Evolutionary conservation across 2,113 vertebrate species (phyloP).

Genomic region (Lycaon pictus): DNA sequence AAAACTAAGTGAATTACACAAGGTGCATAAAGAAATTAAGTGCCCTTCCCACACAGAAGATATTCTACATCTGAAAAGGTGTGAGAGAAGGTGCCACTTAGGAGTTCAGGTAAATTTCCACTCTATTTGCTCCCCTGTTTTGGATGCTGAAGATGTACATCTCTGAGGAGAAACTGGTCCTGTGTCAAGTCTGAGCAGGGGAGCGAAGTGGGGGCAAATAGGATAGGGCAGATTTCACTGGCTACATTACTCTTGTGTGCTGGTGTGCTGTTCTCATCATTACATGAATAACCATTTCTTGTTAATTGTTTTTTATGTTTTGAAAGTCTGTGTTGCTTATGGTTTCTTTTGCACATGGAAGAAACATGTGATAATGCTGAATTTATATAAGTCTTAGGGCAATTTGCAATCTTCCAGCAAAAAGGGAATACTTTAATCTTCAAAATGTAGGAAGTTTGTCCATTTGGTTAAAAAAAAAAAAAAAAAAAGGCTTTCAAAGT

Average conservation of each 20-base stretch:
- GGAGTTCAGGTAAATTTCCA: neutral
- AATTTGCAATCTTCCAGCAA: conserved; percentile 46
- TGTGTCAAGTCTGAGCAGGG: neutral
- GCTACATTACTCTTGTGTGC: neutral
- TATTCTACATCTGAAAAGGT: neutral
- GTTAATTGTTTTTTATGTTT: neutral
- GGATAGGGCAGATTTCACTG: neutral
- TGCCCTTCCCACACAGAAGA: neutral
- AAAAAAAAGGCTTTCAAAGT: conserved; percentile 26
- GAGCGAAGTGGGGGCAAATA: neutral
- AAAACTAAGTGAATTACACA: neutral
- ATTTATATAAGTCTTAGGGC: neutral
- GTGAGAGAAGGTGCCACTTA: neutral
- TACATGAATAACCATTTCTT: neutral
- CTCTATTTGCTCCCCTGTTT: neutral
- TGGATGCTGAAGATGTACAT: neutral
- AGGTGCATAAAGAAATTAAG: neutral
- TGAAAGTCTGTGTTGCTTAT: neutral
- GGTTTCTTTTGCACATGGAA: conserved; percentile 53
- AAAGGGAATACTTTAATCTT: conserved; percentile 40
- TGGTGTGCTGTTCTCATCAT: neutral
- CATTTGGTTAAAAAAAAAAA: conserved; percentile 57
- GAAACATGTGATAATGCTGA: conserved; percentile 5
- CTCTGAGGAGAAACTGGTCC: neutral
- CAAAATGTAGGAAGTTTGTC: neutral